Conservation (phyloP, 2,113 vertebrate genomes). For the Cnemophilus loriae region DNA sequence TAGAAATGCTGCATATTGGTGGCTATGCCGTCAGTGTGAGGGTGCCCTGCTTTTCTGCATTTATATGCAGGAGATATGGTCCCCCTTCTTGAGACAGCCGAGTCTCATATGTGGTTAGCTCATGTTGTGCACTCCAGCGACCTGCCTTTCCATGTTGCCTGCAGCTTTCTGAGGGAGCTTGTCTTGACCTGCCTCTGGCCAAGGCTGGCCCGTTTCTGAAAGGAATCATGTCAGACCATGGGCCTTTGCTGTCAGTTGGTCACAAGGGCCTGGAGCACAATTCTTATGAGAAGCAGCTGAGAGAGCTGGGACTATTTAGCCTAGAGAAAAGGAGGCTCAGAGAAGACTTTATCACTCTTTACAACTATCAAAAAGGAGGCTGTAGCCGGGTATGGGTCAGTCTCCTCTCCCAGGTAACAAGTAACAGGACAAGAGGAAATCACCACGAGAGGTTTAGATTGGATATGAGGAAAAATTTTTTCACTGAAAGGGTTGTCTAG, state of each 20-base stretch:
- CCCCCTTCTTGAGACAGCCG: fast-evolving
- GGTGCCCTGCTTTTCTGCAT: not conserved
- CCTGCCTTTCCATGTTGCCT: not conserved
- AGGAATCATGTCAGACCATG: not conserved
- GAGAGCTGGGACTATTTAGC: not conserved
- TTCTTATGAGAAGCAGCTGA: not conserved
- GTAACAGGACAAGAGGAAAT: not conserved
- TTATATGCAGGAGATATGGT: fast-evolving
- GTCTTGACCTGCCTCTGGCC: not conserved
- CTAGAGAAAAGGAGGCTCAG: not conserved
- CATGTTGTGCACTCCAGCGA: fast-evolving
- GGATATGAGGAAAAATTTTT: not conserved
- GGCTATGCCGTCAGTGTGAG: not conserved
- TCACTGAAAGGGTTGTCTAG: not conserved
- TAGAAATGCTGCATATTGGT: not conserved
- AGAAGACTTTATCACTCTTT: not conserved
- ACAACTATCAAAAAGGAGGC: not conserved
- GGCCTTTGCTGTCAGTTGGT: fast-evolving
- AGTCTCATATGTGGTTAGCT: not conserved
- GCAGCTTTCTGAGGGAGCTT: not conserved
- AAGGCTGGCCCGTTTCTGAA: not conserved
- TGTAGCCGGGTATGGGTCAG: not conserved
- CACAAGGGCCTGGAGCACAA: not conserved
- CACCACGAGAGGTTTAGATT: not conserved
- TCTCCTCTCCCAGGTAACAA: not conserved